Base-by-base conservation (phyloP, 2,113 vertebrate genomes). In the Octodon degus region DNA sequence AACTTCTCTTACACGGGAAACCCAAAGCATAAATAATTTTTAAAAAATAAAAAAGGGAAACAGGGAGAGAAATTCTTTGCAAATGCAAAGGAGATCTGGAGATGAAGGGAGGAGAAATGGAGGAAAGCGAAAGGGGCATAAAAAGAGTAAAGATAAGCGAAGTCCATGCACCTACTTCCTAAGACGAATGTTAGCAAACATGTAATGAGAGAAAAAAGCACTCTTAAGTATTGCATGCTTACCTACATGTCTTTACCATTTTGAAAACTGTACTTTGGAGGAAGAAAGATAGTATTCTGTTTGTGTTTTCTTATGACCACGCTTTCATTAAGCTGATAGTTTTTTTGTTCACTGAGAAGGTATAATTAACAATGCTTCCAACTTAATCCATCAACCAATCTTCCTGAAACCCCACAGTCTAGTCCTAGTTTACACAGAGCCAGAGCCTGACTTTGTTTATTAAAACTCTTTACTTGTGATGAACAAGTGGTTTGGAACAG, bases 301-400 rank as follows among this genome's bases (percentile, higher is more conserved):
- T 37, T 32, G 32, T 55, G 7, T 86, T 94, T 77, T 37, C 63
- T 92, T 83, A 81, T 79, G 58, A 32, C 83, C 20, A 68, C 13
- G 62, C 81, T 95, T 43, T 91, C 30, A 13, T 91, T 77, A 47
- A 68, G 80, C 84, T 62, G 30, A 19, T 67, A 13, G 62, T 70
- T n/a, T 68, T 86, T 93, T 79, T 90, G 58, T 82, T 86, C 62
- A 89, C 16, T 79, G 72, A 92, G 67, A 91, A 68, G 30, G 17
- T 12, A 34, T 24, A 89, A 43, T n/a, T 62, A 77, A 72, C 65
- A 74, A 14, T 67, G 6, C n/a, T 37, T 37, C n/a, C n/a, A 72
- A 10, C n/a, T 72, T 72, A 72, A 72, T 72, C 68, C n/a, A 72
- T 72, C n/a, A 37, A 37, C 70, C 19, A 37, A n/a, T 37, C 68